These are phyloP conservation scores for Syngnathus typhle DNA, from an alignment of 2,113 vertebrate genomes.

Conservation along the genomic window DNA sequence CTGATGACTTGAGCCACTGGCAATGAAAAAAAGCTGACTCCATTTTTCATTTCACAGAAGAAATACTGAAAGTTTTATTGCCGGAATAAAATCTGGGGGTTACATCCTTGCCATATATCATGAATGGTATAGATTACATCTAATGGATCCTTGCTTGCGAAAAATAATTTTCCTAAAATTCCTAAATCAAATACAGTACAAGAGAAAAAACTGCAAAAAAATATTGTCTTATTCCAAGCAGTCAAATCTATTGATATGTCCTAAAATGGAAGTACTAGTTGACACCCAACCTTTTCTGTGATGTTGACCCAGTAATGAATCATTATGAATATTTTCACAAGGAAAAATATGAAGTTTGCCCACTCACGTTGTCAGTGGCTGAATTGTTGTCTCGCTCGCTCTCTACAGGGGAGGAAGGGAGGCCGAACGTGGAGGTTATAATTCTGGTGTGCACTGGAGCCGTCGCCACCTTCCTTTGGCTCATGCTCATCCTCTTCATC, in stretches of 20 bases:
- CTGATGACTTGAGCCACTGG: neutral
- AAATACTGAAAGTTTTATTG: no score
- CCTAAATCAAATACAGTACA: neutral
- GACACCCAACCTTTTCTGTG: no score
- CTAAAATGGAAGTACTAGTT: no score
- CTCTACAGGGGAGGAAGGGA: slow-evolving; percentile 80
- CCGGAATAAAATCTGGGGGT: neutral
- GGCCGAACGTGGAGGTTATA: slow-evolving; percentile 85
- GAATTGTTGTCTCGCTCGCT: slow-evolving; percentile 5
- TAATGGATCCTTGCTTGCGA: neutral
- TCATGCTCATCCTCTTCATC: slow-evolving; percentile 88
- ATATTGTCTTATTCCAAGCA: no score
- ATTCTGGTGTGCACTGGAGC: slow-evolving; percentile 86
- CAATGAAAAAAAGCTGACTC: neutral
- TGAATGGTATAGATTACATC: neutral
- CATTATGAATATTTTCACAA: neutral
- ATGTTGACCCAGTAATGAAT: no score
- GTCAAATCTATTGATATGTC: no score
- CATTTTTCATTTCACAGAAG: neutral
- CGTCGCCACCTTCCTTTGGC: slow-evolving; percentile 88
- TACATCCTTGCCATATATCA: neutral
- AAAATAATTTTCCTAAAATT: neutral
- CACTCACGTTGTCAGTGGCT: neutral
- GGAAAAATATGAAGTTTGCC: neutral
- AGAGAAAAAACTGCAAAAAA: no score